Evolutionary conservation across 2,113 vertebrate genomes (phyloP).

Genomic region (Sarotherodon lohbergeri): DNA sequence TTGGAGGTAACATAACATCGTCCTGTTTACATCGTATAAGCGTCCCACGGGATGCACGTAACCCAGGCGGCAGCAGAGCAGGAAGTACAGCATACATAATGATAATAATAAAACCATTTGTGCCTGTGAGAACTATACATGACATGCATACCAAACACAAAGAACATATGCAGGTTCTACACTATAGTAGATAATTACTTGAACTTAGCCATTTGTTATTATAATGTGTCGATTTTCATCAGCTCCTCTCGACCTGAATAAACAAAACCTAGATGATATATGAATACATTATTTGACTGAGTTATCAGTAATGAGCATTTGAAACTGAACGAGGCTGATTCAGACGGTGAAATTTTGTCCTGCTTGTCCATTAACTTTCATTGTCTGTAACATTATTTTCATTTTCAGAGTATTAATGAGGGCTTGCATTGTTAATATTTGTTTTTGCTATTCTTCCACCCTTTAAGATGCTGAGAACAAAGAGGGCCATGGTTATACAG

Average conservation of each 20-base stretch:
- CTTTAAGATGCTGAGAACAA: conserved; percentile 9
- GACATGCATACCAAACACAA: not conserved
- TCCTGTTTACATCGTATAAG: not conserved
- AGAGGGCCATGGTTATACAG: not conserved
- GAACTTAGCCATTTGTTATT: not conserved
- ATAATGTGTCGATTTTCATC: not conserved
- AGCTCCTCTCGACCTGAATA: not conserved
- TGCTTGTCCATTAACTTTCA: not conserved
- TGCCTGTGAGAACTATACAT: not conserved
- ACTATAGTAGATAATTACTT: not conserved
- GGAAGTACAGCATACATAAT: not conserved
- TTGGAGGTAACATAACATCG: not conserved
- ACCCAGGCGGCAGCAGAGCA: not conserved
- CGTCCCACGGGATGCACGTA: not conserved
- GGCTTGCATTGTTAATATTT: not conserved
- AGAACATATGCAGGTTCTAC: not conserved
- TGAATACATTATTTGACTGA: conserved; percentile 3
- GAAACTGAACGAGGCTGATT: not conserved
- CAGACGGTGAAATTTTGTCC: not conserved
- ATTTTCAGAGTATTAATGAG: not conserved
- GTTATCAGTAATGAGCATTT: not conserved
- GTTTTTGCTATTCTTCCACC: not conserved
- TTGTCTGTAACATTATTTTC: not conserved
- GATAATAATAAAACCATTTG: not conserved
- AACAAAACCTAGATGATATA: conserved; percentile 10